Evolutionary conservation across 2,797 vertebrate species (phyloP), one percentile per base, ranked within the genome.

Genomic region (Parauchenoglanis punctatus): DNA sequence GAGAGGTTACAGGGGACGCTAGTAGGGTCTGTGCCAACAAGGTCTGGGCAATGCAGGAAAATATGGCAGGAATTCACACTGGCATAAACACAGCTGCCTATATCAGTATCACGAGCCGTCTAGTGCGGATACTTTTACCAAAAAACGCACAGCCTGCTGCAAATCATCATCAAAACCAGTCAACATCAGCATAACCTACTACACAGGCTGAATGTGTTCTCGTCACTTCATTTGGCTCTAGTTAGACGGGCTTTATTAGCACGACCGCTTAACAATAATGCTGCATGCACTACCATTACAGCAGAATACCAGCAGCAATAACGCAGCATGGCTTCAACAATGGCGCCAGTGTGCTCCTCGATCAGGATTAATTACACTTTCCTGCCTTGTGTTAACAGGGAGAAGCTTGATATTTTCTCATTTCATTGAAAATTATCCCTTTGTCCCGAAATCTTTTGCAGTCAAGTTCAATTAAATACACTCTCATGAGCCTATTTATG

Each of bases 21-120:
- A 15, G 58, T 59, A 86, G 88, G 88, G 61, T 72, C 54, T 13
- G 44, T 31, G 88, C 88, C 90, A 88, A 25, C 65, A 52, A 58
- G 49, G 73, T 54, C 77, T 31, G 73, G 83, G 52, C 76, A 88
- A 81, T 7, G 44, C 75, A 70, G 78, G 59, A 81, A 91, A 89
- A 80, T 85, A 89, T 87, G 78, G 67, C 44, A 89, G 86, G 90
- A 76, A 89, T 87, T 88, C 65, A 88, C 52, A 67, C 40, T 72
- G 87, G 86, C 85, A 88, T 86, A 83, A 85, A 88, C 85, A 87
- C 59, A 83, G 81, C 81, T 83, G 81, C 20, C 81, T 83, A 67
- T 67, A 83, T 83, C 18, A 72, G 61, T 40, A 68, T 78, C 46
- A 78, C 40, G 44, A 80, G 49, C 7, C 18, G 3, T 80, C 44